phyloP scores from a whole-genome alignment of 2,888 invertebrate species.

The Dicyrtomina minuta region DNA sequence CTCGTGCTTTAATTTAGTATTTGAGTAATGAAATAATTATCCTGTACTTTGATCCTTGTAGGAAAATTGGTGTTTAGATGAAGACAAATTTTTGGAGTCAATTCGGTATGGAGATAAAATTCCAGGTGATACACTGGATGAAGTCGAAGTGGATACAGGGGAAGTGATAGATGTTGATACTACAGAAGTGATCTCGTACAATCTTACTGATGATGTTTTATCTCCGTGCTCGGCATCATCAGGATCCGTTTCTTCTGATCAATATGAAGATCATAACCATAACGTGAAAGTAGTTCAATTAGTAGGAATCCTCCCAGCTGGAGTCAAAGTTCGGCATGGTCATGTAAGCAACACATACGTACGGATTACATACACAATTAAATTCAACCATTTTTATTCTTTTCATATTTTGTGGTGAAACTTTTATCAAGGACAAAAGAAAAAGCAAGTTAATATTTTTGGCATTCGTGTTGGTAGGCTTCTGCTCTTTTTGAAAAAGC shows the following conservation, averaged over 20 bases:
- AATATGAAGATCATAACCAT: constrained; percentile 38
- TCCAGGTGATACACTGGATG: constrained; percentile 25
- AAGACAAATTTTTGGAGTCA: constrained; percentile 49
- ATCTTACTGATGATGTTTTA: constrained; percentile 35
- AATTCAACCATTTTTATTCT: too few species aligned
- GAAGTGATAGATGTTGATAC: constrained; percentile 35
- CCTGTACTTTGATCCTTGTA: background rate
- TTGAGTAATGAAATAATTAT: background rate
- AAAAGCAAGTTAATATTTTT: background rate
- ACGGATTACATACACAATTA: background rate
- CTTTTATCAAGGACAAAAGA: too few species aligned
- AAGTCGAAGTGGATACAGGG: constrained; percentile 19
- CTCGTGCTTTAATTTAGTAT: background rate
- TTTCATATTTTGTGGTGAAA: too few species aligned
- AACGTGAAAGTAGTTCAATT: constrained; percentile 47
- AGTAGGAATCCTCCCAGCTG: constrained; percentile 40
- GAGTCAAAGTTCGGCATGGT: constrained; percentile 34
- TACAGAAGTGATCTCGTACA: constrained; percentile 35
- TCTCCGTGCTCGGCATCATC: constrained; percentile 38
- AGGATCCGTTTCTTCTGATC: constrained; percentile 34
- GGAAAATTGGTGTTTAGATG: constrained; percentile 44
- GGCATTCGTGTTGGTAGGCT: too few species aligned
- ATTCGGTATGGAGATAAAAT: constrained; percentile 41
- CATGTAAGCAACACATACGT: constrained; percentile 18
- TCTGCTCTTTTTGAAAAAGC: too few species aligned